Conservation (phyloP, 2,797 vertebrate species). For the Smutsia gigantea region DNA sequence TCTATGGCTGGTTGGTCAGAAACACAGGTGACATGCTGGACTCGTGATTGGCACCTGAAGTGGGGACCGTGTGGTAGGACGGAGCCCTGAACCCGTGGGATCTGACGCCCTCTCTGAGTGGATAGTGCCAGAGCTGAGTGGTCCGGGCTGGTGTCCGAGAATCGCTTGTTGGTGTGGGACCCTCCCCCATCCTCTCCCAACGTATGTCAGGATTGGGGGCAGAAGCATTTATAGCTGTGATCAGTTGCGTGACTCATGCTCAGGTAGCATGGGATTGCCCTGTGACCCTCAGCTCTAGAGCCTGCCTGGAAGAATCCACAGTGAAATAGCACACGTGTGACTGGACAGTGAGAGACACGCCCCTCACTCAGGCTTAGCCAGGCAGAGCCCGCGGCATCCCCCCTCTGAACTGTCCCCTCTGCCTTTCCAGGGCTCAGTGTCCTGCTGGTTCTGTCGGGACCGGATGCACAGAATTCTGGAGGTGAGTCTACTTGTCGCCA, state of each 20-base stretch:
- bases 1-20: too few relatives aligned
- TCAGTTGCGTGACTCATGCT: background rate
- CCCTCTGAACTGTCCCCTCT: background rate
- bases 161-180: background rate
- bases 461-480: background rate
- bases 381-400: background rate
- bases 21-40: background rate
- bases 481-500: slow-evolving; percentile 31
- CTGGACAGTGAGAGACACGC: background rate
- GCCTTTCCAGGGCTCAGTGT: slow-evolving; percentile 36
- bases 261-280: too few relatives aligned
- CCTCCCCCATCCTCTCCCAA: rapidly evolving
- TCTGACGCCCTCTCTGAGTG: background rate
- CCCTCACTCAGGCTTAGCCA: background rate
- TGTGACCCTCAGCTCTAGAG: background rate
- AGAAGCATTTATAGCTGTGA: background rate
- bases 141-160: background rate
- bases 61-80: background rate
- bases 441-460: background rate
- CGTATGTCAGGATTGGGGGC: background rate
- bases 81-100: background rate
- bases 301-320: background rate
- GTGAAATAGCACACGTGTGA: rapidly evolving
- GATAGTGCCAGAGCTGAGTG: background rate
- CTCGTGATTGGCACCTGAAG: background rate